Conservation (phyloP, 2,888 invertebrate genomes). For the Ditula angustiorana region DNA sequence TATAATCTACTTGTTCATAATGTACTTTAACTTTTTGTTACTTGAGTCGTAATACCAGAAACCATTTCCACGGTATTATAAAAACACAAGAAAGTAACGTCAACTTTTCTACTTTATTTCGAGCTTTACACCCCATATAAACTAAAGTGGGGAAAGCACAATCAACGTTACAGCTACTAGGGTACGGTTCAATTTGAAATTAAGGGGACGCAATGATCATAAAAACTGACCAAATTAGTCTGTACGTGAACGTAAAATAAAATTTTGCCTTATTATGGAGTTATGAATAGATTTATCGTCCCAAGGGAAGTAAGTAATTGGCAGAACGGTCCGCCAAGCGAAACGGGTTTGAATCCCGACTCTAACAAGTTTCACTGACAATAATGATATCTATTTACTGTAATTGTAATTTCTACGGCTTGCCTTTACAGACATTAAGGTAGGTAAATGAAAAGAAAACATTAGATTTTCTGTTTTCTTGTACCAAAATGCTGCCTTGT, state of each 20-base stretch:
- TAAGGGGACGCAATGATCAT: slow-evolving; percentile 27
- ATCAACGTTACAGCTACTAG: slow-evolving; percentile 22
- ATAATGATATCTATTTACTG: neutral
- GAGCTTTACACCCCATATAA: slow-evolving; percentile 31
- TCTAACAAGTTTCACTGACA: neutral
- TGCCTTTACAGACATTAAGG: no score
- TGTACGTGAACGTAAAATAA: slow-evolving; percentile 30
- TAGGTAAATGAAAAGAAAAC: no score
- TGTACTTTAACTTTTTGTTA: neutral
- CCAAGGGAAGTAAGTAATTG: slow-evolving; percentile 20
- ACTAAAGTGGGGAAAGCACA: slow-evolving; percentile 29
- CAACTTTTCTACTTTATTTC: slow-evolving; percentile 30
- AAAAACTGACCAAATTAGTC: slow-evolving; percentile 39
- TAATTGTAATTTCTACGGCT: no score
- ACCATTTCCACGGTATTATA: slow-evolving; percentile 21
- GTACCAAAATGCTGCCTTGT: no score
- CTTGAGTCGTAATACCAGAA: slow-evolving; percentile 12
- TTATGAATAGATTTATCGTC: slow-evolving; percentile 38
- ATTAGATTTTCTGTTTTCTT: no score
- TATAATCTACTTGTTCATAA: neutral
- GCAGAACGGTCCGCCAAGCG: slow-evolving; percentile 22
- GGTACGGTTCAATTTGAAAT: slow-evolving; percentile 22
- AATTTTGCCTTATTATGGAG: slow-evolving; percentile 37
- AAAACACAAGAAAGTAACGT: slow-evolving; percentile 31
- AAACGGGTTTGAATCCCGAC: slow-evolving; percentile 24